Conservation (phyloP, 2,888 invertebrate genomes). For the Ceriagrion tenellum region DNA sequence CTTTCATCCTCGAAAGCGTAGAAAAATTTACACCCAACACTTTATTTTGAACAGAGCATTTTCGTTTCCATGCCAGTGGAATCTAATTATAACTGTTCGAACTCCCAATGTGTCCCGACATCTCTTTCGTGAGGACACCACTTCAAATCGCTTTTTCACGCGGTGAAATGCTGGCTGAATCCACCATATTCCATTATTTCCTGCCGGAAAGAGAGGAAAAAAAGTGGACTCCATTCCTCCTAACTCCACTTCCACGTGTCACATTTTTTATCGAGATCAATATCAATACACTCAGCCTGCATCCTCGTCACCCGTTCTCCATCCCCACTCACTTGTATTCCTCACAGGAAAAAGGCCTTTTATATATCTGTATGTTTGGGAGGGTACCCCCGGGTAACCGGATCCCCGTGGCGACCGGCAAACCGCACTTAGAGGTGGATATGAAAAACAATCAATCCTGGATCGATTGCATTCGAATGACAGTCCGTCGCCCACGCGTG, state of each 20-base stretch:
- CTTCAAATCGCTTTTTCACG: background rate
- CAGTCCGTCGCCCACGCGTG: background rate
- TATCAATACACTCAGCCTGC: slow-evolving; percentile 54
- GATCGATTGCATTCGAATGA: background rate
- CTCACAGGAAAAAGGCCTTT: no score
- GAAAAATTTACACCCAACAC: background rate
- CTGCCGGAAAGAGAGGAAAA: background rate
- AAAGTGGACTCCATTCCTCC: background rate
- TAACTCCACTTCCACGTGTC: background rate
- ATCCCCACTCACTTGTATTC: background rate
- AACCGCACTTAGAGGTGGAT: background rate
- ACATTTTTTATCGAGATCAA: background rate
- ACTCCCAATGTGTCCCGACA: background rate
- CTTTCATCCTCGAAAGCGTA: no score
- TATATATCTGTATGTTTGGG: no score
- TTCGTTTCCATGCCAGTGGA: background rate
- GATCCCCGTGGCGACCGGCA: background rate
- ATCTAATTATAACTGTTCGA: background rate
- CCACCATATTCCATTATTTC: background rate
- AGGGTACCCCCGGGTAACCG: background rate
- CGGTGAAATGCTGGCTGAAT: background rate
- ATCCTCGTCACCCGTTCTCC: background rate
- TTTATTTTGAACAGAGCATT: background rate
- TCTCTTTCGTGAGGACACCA: background rate
- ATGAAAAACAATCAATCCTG: background rate